A percentile compares a stretch with the other conserved stretches of the same genome.
Evolutionary conservation across 2,797 vertebrate species (phyloP).

Genomic region (Limosa lapponica): DNA sequence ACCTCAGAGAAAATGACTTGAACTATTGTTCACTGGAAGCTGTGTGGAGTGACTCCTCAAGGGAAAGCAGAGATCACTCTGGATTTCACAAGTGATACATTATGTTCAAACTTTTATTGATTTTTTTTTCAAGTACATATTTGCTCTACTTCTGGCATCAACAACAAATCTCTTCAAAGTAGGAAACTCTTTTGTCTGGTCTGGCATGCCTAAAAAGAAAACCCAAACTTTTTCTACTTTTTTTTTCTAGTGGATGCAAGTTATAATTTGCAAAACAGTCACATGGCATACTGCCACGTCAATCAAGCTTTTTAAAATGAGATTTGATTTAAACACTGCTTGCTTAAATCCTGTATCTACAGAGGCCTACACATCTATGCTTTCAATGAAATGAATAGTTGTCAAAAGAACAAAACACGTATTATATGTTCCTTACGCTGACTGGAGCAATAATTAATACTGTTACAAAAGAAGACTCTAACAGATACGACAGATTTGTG

Average conservation of each 20-base stretch:
- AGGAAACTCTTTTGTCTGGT: neutral
- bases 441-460: slow-evolving; percentile 37
- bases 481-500: neutral
- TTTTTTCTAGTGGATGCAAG: neutral
- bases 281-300: neutral
- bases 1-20: neutral
- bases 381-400: slow-evolving; percentile 61
- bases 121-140: neutral
- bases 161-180: neutral
- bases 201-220: neutral
- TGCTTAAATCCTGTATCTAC: slow-evolving; percentile 33
- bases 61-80: neutral
- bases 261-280: slow-evolving; percentile 3
- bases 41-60: neutral
- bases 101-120: neutral
- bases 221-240: neutral
- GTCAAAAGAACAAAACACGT: slow-evolving; percentile 60
- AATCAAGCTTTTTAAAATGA: slow-evolving; percentile 18
- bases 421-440: slow-evolving; percentile 32
- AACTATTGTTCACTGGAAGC: neutral
- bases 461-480: neutral
- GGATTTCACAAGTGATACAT: neutral
- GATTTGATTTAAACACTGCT: slow-evolving; percentile 25
- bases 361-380: neutral
- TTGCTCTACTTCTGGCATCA: neutral